Base-by-base conservation (phyloP, 2,113 vertebrate genomes). In the Patagioenas fasciata region DNA sequence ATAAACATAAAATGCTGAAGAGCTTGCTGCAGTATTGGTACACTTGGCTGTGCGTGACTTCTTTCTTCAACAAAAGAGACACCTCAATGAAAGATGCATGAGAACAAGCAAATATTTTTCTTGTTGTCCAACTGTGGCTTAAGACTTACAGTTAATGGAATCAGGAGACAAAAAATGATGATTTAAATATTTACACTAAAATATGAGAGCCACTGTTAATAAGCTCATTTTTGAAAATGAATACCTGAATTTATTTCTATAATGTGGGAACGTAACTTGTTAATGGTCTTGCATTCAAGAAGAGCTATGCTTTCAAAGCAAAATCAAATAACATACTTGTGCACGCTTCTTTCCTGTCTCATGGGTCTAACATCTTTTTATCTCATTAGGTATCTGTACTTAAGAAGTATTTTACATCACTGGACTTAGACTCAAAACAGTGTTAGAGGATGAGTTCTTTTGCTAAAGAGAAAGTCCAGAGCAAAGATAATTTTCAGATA, bases 51-150 rank as follows among this genome's bases (percentile, higher is more conserved):
- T 86, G 71, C 38, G 2, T 88, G 51, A 77, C 82, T 94, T 88
- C 70, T 82, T 89, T 89, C 81, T 96, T 93, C 44, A 83, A 67
- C 81, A 91, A 61, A 71, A 88, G 62, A 50, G 72, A 58, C 7
- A 42, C 67, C 48, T 91, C 64, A 66, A 38, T 94, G 85, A 91
- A 91, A 93, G 67, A 93, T 83, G 48, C 67, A 84, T 88, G 75
- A 80, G 50, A 73, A 88, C 50, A 88, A 95, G 70, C 60, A 73
- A 90, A 80, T 91, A 48, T 66, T 94, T 91, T 93, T 88, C 79
- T 91, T 56, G 3, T 83, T 96, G 51, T 93, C 67, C 38, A 48
- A 7, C 38, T 83, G 62, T 53, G 42, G 40, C 67, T 91, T 94
- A 83, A 78, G 34, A 58, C 36, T 86, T 77, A 25, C 62, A 94